Evolutionary conservation across 2,797 vertebrate genomes (phyloP), one percentile per base, ranked within the genome.

Genomic region (Enteromius radiatus): DNA sequence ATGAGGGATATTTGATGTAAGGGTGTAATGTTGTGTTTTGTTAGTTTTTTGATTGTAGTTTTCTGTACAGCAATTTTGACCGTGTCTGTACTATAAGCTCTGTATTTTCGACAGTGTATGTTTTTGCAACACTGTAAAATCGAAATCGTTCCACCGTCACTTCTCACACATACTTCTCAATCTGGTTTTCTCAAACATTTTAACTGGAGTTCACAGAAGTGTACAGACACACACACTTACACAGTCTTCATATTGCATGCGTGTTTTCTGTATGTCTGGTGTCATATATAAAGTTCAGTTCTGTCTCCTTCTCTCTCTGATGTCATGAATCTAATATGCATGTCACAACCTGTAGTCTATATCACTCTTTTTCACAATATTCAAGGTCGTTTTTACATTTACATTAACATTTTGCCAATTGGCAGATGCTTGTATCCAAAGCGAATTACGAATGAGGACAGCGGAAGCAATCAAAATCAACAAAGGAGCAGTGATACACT

Each of bases 81-180:
- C 41, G 11, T 36, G 36, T 36, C 36, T 36, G 36, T 7, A 36
- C 36, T 36, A 36, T 36, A 36, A 36, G 36, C 36, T 36, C 36
- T 36, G 36, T 36, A 7, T 6, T 36, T 36, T 36, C 36, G 8
- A 36, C 36, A 36, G 36, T 36, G 33, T 75, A 61, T 28, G 74
- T 41, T 76, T 76, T 76, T 52, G 36, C n/a, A 59, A 61, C 15
- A 11, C 8, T 61, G 74, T 63, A 45, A 61, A 61, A 76, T 76
- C 3, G 7, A 4, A 43, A 43, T 61, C 23, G 10, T 19, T 2
- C 8, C 36, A 38, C 15, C 0, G 54, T 43, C 54, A 26, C 9
- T 43, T 76, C 15, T 43, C 74, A 26, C 54, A 11, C 74, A 36
- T 36, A 12, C 54, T 5, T 76, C 74, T 61, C 23, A 28, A 76